phyloP scores from a whole-genome alignment of 2,113 vertebrate genomes.

The Mellivora capensis region DNA sequence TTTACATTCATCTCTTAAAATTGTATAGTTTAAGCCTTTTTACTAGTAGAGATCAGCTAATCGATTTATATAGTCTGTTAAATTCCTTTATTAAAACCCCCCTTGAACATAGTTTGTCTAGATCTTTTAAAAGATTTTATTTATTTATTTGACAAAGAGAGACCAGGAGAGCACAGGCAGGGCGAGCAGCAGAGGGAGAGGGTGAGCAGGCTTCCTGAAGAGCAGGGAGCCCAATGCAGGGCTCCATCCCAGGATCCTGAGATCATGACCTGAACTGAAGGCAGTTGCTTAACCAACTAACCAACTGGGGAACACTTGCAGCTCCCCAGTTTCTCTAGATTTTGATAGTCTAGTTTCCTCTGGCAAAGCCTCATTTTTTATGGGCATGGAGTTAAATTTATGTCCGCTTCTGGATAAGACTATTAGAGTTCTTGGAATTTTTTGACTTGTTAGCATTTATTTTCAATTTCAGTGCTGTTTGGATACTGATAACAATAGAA shows the following conservation, averaged over 20 bases:
- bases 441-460: conserved; percentile 8
- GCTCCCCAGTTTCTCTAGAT: not conserved
- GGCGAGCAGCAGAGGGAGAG: too few relatives aligned
- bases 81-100: not conserved
- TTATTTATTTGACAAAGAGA: too few relatives aligned
- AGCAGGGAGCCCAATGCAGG: too few relatives aligned
- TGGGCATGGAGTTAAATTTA: not conserved
- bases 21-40: not conserved
- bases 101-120: not conserved
- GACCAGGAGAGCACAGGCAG: too few relatives aligned
- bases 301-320: too few relatives aligned
- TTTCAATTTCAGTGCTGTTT: not conserved
- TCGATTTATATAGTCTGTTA: not conserved
- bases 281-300: too few relatives aligned
- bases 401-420: not conserved
- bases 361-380: not conserved
- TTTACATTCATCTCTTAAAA: not conserved
- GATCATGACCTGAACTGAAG: too few relatives aligned
- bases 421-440: not conserved
- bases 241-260: too few relatives aligned
- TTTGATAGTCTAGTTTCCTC: not conserved
- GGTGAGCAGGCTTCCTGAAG: too few relatives aligned
- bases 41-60: not conserved
- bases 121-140: not conserved
- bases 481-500: not conserved